phyloP scores from a whole-genome alignment of 2,888 invertebrate species.

The Thera obeliscata region DNA sequence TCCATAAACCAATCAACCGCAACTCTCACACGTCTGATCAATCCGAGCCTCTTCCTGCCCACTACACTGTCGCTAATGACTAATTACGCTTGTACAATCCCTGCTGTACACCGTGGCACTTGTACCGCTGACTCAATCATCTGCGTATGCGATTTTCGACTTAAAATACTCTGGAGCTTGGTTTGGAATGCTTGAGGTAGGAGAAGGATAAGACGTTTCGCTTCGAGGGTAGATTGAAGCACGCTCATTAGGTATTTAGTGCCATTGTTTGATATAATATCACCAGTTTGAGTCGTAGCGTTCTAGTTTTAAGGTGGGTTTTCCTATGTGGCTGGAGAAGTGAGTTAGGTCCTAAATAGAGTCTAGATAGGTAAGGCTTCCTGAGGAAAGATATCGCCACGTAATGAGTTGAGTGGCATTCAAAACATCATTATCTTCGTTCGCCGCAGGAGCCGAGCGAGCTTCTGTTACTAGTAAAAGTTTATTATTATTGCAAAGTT shows the following conservation, averaged over 20 bases:
- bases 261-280: conserved; percentile 53
- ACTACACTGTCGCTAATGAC: conserved; percentile 77
- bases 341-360: conserved; percentile 56
- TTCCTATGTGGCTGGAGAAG: conserved; percentile 26
- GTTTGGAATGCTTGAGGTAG: conserved; percentile 14
- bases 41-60: conserved; percentile 73
- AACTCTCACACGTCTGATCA: conserved; percentile 67
- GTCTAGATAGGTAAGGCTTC: conserved; percentile 63
- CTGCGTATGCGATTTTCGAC: conserved; percentile 47
- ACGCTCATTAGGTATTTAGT: conserved; percentile 79
- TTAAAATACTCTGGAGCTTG: conserved; percentile 40
- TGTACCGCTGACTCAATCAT: conserved; percentile 47
- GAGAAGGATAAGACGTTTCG: conserved; percentile 61
- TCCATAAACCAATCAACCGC: conserved; percentile 60
- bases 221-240: conserved; percentile 54
- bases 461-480: conserved; percentile 25
- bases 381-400: conserved; percentile 75
- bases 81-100: conserved; percentile 80
- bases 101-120: conserved; percentile 60
- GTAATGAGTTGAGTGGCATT: conserved; percentile 81
- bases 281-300: conserved; percentile 36
- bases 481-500: conserved; percentile 24
- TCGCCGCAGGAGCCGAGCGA: conserved; percentile 55
- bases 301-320: conserved; percentile 37
- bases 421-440: conserved; percentile 78